Base-by-base conservation (phyloP, 1,140 invertebrate species). In the Gerris buenoi region DNA sequence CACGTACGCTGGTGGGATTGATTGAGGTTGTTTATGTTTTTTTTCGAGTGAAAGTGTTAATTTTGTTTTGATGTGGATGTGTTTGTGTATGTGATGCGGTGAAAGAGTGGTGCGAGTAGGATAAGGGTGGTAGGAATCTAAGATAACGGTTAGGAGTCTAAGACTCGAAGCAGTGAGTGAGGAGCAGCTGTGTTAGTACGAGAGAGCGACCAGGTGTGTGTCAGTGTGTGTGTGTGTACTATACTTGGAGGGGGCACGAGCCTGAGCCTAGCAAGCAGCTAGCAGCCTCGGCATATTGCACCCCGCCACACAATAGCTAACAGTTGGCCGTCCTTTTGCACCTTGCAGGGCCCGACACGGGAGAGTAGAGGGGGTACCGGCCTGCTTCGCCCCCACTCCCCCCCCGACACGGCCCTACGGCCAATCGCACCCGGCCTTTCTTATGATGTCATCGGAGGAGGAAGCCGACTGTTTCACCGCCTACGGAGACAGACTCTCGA, bases 371-470 rank as follows among this genome's bases (percentile, higher is more conserved):
- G 68, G 72, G 67, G 70, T 63, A 25, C 27, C 26, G 56, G 33
- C 58, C 65, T 61, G 64, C 67, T 65, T 60, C 64, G 66, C 27
- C 64, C 67, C 64, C 63, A 59, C 66, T 64, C 70, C 64, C 68
- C 70, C 71, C 33, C 23, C 69, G 26, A 33, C 69, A 27, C 66
- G 65, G 66, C 72, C 78, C 72, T 72, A 74, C 75, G 81, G 81
- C 85, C 84, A 86, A 86, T 86, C 82, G 81, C 79, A 81, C 80
- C 77, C 74, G 79, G 76, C 73, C 75, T 79, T 81, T 85, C 88
- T 85, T 88, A 90, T 91, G 88, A 91, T 91, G 89, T 91, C 89
- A 91, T 91, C 88, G 86, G 89, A 91, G 86, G 89, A 91, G 88
- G 89, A 91, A 84, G 87, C 86, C 82, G 86, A 87, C 81, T 86